Conservation (phyloP, 2,888 invertebrate species). For the Brachypalpus laphriformis region DNA sequence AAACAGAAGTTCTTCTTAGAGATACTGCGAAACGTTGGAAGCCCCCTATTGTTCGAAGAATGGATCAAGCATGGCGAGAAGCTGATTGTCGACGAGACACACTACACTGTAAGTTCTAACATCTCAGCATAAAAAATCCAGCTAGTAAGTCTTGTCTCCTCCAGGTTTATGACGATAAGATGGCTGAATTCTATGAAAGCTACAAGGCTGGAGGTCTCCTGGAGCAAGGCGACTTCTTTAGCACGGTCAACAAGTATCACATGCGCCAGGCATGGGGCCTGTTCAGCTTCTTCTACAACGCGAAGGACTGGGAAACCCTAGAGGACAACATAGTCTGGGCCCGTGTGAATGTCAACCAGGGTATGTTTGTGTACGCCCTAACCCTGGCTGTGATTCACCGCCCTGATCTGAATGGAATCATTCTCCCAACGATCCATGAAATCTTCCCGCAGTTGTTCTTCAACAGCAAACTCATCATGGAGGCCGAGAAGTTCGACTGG, state of each 20-base stretch:
- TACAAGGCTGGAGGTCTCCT: conserved; percentile 82
- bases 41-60: conserved; percentile 26
- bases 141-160: background rate
- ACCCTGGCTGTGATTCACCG: conserved; percentile 86
- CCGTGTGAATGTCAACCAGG: conserved; percentile 87
- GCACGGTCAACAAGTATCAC: conserved; percentile 83
- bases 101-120: conserved; percentile 18
- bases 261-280: conserved; percentile 85
- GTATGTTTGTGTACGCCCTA: conserved; percentile 87
- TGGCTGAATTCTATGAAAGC: conserved; percentile 79
- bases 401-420: conserved; percentile 86
- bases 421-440: conserved; percentile 89
- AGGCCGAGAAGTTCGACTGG: conserved; percentile 85
- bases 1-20: conserved; percentile 79
- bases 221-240: conserved; percentile 84
- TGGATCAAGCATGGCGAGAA: conserved; percentile 30
- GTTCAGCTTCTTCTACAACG: conserved; percentile 87
- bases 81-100: conserved; percentile 9
- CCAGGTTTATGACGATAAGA: conserved; percentile 76
- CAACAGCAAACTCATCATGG: conserved; percentile 87
- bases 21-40: conserved; percentile 77
- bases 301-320: conserved; percentile 89
- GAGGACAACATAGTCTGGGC: conserved; percentile 87
- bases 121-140: accelerated
- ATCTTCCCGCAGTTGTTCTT: conserved; percentile 89